Conservation (phyloP, 2,797 vertebrate genomes). For the Channa striata region DNA sequence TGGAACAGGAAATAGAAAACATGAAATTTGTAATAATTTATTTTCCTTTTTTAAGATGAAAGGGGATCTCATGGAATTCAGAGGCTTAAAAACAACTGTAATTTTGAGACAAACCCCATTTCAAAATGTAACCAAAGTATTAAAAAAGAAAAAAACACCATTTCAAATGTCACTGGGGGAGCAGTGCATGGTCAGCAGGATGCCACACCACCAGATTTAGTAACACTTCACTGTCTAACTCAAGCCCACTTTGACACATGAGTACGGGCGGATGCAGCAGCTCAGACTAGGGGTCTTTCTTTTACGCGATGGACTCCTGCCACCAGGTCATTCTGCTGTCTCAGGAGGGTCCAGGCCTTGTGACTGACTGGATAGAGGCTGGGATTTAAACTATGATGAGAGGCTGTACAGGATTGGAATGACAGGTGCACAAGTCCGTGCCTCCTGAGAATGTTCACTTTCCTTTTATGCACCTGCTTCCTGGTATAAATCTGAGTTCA, state of each 20-base stretch:
- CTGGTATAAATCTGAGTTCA: constrained; percentile 6
- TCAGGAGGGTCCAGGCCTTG: constrained; percentile 22
- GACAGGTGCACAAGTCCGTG: constrained; percentile 52
- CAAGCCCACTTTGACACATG: constrained; percentile 28
- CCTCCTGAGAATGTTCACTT: constrained; percentile 20
- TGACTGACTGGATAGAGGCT: constrained; percentile 32
- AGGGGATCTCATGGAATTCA: background rate
- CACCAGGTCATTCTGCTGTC: constrained; percentile 36
- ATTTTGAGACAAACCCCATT: background rate
- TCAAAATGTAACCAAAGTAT: constrained; percentile 9
- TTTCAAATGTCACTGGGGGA: constrained; percentile 10
- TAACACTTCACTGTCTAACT: constrained; percentile 50
- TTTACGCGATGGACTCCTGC: constrained; percentile 26
- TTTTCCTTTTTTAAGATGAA: background rate
- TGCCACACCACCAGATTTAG: constrained; percentile 21
- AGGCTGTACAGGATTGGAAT: constrained; percentile 45
- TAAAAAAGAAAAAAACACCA: constrained; percentile 7
- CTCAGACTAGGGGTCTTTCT: constrained; percentile 25
- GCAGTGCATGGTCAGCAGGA: constrained; percentile 34
- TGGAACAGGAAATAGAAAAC: background rate
- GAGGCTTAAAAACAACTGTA: background rate
- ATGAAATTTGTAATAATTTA: background rate
- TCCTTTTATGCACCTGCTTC: constrained; percentile 16
- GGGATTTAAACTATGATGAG: constrained; percentile 49
- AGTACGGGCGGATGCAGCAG: constrained; percentile 16